A percentile compares a stretch with the other conserved stretches of the same genome.
phyloP scores from a whole-genome alignment of 2,888 invertebrate genomes.

The Nemurella pictetii region DNA sequence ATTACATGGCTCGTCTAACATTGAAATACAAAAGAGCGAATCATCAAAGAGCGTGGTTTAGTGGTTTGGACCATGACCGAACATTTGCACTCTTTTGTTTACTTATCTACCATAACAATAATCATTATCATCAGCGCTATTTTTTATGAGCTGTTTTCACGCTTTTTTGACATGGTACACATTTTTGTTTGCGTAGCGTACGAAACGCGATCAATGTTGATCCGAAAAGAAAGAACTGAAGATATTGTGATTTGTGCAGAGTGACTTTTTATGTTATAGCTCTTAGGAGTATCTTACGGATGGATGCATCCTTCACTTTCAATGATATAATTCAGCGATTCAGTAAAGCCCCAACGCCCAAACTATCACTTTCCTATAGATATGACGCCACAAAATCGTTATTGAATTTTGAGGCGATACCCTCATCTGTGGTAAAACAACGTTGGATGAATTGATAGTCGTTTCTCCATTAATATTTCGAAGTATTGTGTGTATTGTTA shows the following conservation, averaged over 20 bases:
- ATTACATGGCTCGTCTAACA: too few relatives aligned
- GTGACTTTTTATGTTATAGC: neutral
- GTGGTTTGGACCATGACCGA: neutral
- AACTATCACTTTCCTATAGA: too few relatives aligned
- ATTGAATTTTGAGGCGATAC: too few relatives aligned
- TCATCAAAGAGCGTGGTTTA: too few relatives aligned
- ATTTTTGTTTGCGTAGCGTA: neutral
- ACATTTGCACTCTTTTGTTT: neutral
- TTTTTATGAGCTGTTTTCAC: neutral
- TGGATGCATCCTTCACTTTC: neutral
- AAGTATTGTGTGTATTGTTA: too few relatives aligned
- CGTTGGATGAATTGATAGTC: too few relatives aligned
- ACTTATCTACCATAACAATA: neutral
- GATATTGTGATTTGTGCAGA: neutral
- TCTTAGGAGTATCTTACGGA: neutral
- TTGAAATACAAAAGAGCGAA: too few relatives aligned
- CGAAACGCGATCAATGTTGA: neutral
- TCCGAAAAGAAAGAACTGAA: neutral
- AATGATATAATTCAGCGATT: too few relatives aligned
- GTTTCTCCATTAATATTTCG: too few relatives aligned
- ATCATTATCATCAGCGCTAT: neutral
- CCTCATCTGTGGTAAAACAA: too few relatives aligned
- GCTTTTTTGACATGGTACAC: neutral
- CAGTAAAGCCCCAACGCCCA: too few relatives aligned
- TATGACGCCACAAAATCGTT: too few relatives aligned